Evolutionary conservation across 2,113 vertebrate genomes (phyloP).

Genomic region (Nesoenas mayeri): DNA sequence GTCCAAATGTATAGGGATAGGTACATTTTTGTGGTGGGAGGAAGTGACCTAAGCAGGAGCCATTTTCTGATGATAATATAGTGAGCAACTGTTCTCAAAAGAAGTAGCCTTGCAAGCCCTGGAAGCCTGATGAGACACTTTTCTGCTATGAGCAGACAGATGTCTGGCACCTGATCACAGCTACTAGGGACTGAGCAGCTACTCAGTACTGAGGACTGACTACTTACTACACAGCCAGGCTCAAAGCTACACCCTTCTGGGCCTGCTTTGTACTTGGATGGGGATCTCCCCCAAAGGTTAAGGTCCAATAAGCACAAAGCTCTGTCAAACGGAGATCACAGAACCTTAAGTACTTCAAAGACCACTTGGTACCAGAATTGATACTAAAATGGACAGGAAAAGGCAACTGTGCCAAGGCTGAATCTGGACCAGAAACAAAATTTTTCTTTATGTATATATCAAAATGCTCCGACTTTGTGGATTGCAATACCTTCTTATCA

Average conservation of each 20-base stretch:
- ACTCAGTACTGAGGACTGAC: neutral
- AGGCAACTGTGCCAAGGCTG: neutral
- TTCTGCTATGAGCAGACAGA: neutral
- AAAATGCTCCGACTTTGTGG: neutral
- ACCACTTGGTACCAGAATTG: neutral
- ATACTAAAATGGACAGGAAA: neutral
- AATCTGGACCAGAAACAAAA: neutral
- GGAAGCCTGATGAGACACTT: neutral
- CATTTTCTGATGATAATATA: fast-evolving
- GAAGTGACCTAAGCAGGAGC: neutral
- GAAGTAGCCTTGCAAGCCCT: neutral
- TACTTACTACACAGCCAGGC: neutral
- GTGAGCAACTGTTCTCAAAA: neutral
- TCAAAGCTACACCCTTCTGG: neutral
- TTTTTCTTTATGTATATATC: neutral
- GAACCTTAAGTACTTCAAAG: neutral
- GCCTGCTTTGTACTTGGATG: neutral
- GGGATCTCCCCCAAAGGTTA: neutral
- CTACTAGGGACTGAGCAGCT: neutral
- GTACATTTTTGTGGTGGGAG: neutral
- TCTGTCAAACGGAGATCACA: neutral
- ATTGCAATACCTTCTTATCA: neutral
- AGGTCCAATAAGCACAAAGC: neutral
- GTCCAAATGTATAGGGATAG: neutral
- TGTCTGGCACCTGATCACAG: neutral